Percentiles rank a stretch among this genome's conserved stretches.
Evolutionary conservation across 2,888 invertebrate species (phyloP).

Genomic region (Holacanthella duospinosa): DNA sequence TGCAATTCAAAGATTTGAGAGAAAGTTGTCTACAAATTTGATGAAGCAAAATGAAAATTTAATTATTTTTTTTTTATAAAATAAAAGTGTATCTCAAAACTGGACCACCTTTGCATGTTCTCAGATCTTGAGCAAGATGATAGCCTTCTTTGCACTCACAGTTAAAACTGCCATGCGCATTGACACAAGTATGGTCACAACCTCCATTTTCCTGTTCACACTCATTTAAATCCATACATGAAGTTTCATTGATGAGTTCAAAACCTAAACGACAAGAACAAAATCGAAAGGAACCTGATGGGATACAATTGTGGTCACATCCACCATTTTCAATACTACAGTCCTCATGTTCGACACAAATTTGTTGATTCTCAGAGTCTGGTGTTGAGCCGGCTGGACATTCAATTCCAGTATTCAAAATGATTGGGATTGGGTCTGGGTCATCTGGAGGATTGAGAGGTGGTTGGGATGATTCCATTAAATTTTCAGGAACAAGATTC

Average conservation of each 20-base stretch:
- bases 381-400: slow-evolving; percentile 43
- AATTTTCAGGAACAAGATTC: slow-evolving; percentile 12
- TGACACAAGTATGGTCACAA: slow-evolving; percentile 51
- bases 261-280: slow-evolving; percentile 46
- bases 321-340: slow-evolving; percentile 47
- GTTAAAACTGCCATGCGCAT: slow-evolving; percentile 43
- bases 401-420: slow-evolving; percentile 14
- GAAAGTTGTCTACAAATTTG: too few species aligned
- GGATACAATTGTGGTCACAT: slow-evolving; percentile 51
- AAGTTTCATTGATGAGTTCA: slow-evolving; percentile 41
- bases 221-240: slow-evolving; percentile 54
- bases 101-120: slow-evolving; percentile 40
- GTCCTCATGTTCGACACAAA: slow-evolving; percentile 40
- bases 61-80: not conserved
- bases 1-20: too few species aligned
- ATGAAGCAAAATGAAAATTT: not conserved
- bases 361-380: slow-evolving; percentile 36
- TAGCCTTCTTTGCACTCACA: slow-evolving; percentile 55
- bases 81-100: not conserved
- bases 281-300: slow-evolving; percentile 45
- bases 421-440: slow-evolving; percentile 6
- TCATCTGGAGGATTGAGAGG: not conserved
- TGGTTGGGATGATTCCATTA: slow-evolving; percentile 15
- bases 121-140: slow-evolving; percentile 43
- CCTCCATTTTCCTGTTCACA: slow-evolving; percentile 49